phyloP scores from a whole-genome alignment of 2,888 invertebrate species.

The Pteria penguin region DNA sequence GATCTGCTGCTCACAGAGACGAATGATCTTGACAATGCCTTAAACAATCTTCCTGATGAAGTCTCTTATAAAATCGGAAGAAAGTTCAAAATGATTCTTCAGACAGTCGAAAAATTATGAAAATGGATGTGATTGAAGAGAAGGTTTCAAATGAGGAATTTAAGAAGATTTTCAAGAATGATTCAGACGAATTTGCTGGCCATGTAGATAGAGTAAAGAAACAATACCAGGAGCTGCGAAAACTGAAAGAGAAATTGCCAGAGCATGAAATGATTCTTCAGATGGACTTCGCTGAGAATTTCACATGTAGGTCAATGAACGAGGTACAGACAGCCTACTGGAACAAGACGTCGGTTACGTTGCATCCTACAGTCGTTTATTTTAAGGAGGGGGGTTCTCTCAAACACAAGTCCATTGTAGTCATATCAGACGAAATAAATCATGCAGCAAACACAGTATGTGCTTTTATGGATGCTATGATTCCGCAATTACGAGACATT shows the following conservation, averaged over 20 bases:
- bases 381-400: constrained; percentile 12
- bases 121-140: constrained; percentile 41
- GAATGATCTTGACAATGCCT: not conserved
- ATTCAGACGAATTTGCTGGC: constrained; percentile 26
- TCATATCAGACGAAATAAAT: constrained; percentile 48
- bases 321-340: constrained; percentile 51
- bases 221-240: constrained; percentile 40
- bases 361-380: constrained; percentile 47
- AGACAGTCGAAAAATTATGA: not conserved
- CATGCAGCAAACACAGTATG: constrained; percentile 46
- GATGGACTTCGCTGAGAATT: constrained; percentile 58
- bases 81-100: constrained; percentile 9
- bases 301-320: constrained; percentile 39
- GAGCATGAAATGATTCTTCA: constrained; percentile 42
- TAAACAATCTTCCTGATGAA: not conserved
- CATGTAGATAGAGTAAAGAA: constrained; percentile 35
- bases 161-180: not conserved
- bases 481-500: constrained; percentile 31
- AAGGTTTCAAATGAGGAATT: constrained; percentile 11
- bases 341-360: constrained; percentile 41
- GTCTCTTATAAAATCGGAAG: constrained; percentile 37
- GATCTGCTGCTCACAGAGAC: constrained; percentile 33
- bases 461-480: constrained; percentile 45
- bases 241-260: constrained; percentile 43
- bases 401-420: constrained; percentile 43